phyloP scores from a whole-genome alignment of 2,888 invertebrate species.

The Cephus nigrinus region DNA sequence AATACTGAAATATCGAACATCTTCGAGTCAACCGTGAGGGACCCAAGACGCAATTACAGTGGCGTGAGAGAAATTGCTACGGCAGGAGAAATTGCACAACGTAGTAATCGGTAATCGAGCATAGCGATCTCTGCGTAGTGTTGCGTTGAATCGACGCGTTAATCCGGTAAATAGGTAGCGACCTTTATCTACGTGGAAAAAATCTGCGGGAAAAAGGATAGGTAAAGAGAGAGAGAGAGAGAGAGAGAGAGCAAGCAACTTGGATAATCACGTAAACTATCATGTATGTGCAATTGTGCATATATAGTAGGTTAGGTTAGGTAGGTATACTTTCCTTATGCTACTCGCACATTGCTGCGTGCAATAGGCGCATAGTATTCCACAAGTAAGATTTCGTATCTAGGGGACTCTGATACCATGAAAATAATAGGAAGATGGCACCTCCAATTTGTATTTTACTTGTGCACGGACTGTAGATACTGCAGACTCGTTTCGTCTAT shows the following conservation, averaged over 20 bases:
- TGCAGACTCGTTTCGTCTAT: background rate
- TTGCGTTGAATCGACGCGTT: background rate
- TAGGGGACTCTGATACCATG: background rate
- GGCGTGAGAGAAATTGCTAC: background rate
- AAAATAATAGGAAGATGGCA: background rate
- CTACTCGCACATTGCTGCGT: background rate
- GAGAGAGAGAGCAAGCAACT: background rate
- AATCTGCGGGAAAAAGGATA: background rate
- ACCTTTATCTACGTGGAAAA: background rate
- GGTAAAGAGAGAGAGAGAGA: background rate
- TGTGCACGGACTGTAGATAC: background rate
- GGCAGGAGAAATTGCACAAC: background rate
- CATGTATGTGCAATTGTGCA: background rate
- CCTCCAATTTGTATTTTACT: background rate
- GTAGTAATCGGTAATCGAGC: background rate
- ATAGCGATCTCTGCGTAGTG: background rate
- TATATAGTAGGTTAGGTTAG: background rate
- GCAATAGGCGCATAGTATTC: background rate
- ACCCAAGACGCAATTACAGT: background rate
- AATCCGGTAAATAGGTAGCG: background rate
- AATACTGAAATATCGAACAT: background rate
- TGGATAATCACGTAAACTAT: background rate
- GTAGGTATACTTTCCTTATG: background rate
- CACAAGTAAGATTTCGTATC: background rate
- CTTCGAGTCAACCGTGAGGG: background rate